Base-by-base conservation (phyloP, 1,140 invertebrate species). In the Drosophila pectinifera region DNA sequence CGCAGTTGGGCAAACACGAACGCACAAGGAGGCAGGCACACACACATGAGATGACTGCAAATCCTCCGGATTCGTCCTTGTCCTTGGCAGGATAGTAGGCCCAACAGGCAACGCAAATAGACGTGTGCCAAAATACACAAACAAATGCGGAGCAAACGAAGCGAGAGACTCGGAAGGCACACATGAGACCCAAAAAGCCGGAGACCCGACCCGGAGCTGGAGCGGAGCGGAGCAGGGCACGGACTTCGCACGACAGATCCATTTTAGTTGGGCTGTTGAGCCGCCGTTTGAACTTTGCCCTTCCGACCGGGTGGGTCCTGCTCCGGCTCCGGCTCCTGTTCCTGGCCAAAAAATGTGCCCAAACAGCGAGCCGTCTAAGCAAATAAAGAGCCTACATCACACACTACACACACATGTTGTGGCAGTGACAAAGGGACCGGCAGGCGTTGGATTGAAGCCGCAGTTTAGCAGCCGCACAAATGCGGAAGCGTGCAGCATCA, bases 21-120 rank as follows among this genome's bases (percentile, higher is more conserved):
- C 51, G 38, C 42, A 69, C 51, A 72, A 41, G 39, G 51, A 39
- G 51, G 13, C 16, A 5, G 11, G 45, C 38, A 34, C 42, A 46
- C 46, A 24, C 43, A 46, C 55, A 59, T 55, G 61, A 36, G 41
- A 56, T 34, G 39, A 34, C 38, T 73, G 76, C 51, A 67, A 79
- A 74, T 68, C 61, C 61, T 69, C 43, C 38, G 41, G 31, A 42
- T 39, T 65, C 43, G 73, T 74, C 72, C 70, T 64, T 73, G 56
- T 70, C 63, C 65, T 68, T 68, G 63, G 14, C 63, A 38, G 24
- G 28, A 39, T 68, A 57, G 46, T 69, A 72, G 80, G 64, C 65
- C 80, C 76, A 70, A 75, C 53, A 73, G 76, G 48, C 72, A 78
- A 48, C 62, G 57, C 81, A 86, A 82, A 86, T 88, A 88, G 64